Percentiles rank a stretch among this genome's conserved stretches.
phyloP scores from a whole-genome alignment of 2,113 vertebrate genomes.

The Neolamprologus longior region DNA sequence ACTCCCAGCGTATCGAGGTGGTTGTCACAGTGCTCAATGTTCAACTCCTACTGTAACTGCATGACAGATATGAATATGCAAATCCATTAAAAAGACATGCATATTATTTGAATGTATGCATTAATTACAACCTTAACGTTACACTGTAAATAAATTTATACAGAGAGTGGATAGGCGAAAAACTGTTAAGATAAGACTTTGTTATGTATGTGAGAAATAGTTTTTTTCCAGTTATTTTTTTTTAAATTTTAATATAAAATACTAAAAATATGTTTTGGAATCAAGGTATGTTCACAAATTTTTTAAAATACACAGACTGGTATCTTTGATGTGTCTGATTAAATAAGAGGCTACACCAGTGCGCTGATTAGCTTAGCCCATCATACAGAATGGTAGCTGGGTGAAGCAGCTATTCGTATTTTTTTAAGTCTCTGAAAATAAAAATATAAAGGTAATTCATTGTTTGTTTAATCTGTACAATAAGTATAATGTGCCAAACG shows the following conservation, averaged over 20 bases:
- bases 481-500: background rate
- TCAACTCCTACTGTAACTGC: background rate
- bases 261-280: background rate
- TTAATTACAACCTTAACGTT: background rate
- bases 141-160: background rate
- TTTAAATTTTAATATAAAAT: accelerated
- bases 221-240: background rate
- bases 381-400: background rate
- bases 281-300: background rate
- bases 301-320: background rate
- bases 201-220: background rate
- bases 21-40: constrained; percentile 66
- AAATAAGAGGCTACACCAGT: background rate
- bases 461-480: background rate
- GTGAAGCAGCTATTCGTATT: background rate
- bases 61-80: background rate
- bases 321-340: background rate
- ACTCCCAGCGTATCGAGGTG: constrained; percentile 98
- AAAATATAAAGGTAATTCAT: background rate
- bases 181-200: background rate
- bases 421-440: background rate
- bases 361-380: background rate
- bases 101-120: background rate
- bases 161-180: background rate
- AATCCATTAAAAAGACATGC: background rate